phyloP scores from a whole-genome alignment of 2,888 invertebrate genomes.

The Magallana nippona region DNA sequence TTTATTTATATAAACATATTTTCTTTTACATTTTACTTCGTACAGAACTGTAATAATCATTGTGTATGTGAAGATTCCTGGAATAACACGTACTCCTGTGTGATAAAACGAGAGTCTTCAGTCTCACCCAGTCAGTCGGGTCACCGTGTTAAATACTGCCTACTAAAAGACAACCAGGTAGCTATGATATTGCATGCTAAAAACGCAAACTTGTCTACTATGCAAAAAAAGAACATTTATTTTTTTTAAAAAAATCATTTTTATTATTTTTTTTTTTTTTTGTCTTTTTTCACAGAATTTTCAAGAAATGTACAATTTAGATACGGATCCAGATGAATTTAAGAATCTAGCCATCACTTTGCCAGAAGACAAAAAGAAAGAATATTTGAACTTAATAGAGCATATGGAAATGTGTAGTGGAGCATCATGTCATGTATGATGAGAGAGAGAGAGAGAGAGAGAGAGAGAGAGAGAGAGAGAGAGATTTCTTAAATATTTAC shows the following conservation, averaged over 20 bases:
- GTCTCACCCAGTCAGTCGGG: constrained; percentile 1
- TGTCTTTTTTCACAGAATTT: constrained; percentile 80
- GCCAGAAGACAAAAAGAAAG: background rate
- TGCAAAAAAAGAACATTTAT: too few species aligned
- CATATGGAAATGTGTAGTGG: constrained; percentile 8
- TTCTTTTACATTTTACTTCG: constrained; percentile 36
- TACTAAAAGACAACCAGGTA: constrained; percentile 16
- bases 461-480: constrained; percentile 38
- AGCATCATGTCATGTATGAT: background rate
- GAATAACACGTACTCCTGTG: constrained; percentile 91
- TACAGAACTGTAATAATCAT: constrained; percentile 65
- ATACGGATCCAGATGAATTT: constrained; percentile 87
- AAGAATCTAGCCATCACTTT: constrained; percentile 81
- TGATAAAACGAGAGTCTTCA: constrained; percentile 80
- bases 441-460: constrained; percentile 32
- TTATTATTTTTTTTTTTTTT: constrained; percentile 3
- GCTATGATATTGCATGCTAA: background rate
- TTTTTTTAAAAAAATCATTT: too few species aligned
- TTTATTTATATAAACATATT: background rate
- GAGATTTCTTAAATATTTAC: background rate
- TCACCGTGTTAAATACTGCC: background rate
- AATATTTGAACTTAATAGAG: background rate
- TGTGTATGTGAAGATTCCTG: constrained; percentile 92
- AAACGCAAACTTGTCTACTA: background rate
- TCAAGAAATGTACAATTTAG: constrained; percentile 88